phyloP scores from a whole-genome alignment of 2,888 invertebrate genomes.

The Plagiodera versicolora region DNA sequence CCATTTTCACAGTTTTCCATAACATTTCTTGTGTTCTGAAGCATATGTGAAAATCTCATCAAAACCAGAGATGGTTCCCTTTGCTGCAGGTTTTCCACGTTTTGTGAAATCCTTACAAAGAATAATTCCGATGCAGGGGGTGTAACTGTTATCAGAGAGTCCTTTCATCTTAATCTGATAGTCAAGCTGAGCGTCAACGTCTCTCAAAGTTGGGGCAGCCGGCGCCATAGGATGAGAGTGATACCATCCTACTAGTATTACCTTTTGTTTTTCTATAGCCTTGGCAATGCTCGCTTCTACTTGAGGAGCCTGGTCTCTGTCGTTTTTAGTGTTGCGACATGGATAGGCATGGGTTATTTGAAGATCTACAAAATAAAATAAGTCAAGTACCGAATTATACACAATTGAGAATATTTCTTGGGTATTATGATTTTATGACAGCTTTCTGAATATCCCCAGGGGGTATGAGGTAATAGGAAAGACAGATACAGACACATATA shows the following conservation, averaged over 20 bases:
- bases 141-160: conserved; percentile 85
- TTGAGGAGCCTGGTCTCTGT: conserved; percentile 73
- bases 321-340: conserved; percentile 79
- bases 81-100: no score
- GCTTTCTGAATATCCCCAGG: no score
- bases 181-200: conserved; percentile 91
- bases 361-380: conserved; percentile 64
- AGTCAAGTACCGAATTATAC: not conserved
- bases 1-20: no score
- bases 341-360: conserved; percentile 88
- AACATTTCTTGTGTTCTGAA: no score
- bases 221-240: conserved; percentile 90
- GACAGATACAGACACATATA: no score
- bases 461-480: no score
- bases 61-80: no score
- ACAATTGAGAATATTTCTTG: not conserved
- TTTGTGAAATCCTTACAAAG: conserved; percentile 85
- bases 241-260: conserved; percentile 91
- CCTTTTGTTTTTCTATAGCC: conserved; percentile 78
- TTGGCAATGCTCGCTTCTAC: conserved; percentile 82
- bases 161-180: conserved; percentile 96
- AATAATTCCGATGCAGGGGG: conserved; percentile 90
- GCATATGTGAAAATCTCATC: no score
- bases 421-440: no score
- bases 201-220: conserved; percentile 83